Evolutionary conservation across 2,888 invertebrate genomes (phyloP), one percentile per base, ranked within the genome.

Genomic region (Amblyteles armatorius): DNA sequence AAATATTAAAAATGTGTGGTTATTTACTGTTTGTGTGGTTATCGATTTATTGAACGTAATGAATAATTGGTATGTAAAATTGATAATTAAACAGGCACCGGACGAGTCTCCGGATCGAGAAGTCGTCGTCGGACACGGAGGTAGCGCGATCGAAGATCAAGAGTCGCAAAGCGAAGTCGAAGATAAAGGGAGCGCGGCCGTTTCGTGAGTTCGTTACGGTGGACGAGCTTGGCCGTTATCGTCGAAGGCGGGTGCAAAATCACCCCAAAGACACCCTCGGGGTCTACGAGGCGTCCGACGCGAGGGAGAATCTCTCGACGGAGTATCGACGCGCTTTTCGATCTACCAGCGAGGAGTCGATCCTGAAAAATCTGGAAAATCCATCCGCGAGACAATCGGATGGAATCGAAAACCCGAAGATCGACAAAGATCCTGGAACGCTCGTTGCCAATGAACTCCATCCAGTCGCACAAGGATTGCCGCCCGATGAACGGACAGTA

Each of bases 181-280:
- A 88, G 55, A 87, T 68, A 33, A 90, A 88, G 81, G 90, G 92
- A 52, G 90, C 89, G 92, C 93, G 93, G 91, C 91, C 92, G 13
- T 94, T 95, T 86, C 94, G 94, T 84, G 95, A 95, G 44, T 94
- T 94, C 33, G 90, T 94, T 68, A 95, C 95, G n/a, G 95, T 95
- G 63, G 95, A 95, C 89, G 94, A 95, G 87, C 91, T 95, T 71
- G 94, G 94, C 67, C 93, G 94, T 79, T 95, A 94, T 89, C 94
- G 95, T 48, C 94, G 94, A 74, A 94, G 94, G 88, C 93, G 94
- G 80, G 93, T 94, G 33, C 93, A 94, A 84, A 94, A 94, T 91
- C 93, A 89, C 65, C 92, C 92, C 16, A 91, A 90, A 86, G 92
- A 93, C 86, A 92, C 89, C 72, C 88, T 93, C 52, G 90, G 89